A percentile compares a stretch with the other conserved stretches of the same genome.
phyloP scores from a whole-genome alignment of 2,888 invertebrate species.

The Nymphalis urticae region DNA sequence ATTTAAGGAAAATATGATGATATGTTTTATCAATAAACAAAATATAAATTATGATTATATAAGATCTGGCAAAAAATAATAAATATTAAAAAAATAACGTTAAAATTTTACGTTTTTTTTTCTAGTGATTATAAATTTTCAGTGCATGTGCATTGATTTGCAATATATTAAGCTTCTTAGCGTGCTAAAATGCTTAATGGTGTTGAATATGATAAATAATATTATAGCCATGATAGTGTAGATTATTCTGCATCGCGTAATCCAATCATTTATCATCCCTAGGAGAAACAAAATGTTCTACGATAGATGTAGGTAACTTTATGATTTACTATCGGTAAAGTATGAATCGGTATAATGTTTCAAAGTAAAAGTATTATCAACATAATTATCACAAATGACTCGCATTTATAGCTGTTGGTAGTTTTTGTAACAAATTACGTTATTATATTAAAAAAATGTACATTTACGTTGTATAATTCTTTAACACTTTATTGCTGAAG shows the following conservation, averaged over 20 bases:
- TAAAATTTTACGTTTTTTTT: neutral
- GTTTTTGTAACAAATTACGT: neutral
- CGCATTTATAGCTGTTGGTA: neutral
- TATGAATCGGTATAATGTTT: constrained; percentile 1
- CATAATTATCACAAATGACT: constrained; percentile 1
- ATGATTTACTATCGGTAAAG: constrained; percentile 5
- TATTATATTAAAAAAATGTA: neutral
- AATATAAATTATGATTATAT: too few relatives aligned
- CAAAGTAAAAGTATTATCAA: neutral
- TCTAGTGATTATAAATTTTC: neutral
- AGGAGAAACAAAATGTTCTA: constrained; percentile 29
- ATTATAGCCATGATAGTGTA: constrained; percentile 61
- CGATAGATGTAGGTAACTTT: constrained; percentile 5
- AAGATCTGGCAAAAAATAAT: too few relatives aligned
- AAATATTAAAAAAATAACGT: neutral
- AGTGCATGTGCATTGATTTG: neutral
- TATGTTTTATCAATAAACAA: too few relatives aligned
- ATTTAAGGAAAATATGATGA: too few relatives aligned
- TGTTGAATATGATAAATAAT: constrained; percentile 37
- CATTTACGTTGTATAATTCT: too few relatives aligned
- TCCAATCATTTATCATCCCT: constrained; percentile 56
- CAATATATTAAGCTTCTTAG: neutral
- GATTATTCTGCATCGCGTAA: constrained; percentile 59
- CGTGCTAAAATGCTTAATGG: neutral
- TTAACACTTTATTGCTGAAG: too few relatives aligned